A percentile compares a stretch with the other conserved stretches of the same genome.
Conservation (phyloP, 2,113 vertebrate genomes). For the Cisticola juncidis region DNA sequence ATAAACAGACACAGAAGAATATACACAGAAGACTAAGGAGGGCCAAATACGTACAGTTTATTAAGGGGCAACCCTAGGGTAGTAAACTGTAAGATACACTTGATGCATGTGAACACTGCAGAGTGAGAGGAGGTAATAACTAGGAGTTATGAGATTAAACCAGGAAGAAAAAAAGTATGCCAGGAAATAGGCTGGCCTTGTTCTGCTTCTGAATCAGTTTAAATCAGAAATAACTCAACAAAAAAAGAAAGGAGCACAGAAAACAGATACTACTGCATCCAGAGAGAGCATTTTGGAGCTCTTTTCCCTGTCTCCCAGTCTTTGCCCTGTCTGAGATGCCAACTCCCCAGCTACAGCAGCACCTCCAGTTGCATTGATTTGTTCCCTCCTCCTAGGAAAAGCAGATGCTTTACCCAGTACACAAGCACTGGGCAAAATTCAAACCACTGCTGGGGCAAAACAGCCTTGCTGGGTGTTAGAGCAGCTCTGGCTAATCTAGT, state of each 20-base stretch:
- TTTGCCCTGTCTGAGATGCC: not conserved
- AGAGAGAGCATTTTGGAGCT: not conserved
- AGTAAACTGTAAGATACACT: not conserved
- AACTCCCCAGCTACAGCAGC: not conserved
- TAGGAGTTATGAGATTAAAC: not conserved
- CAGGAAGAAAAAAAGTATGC: not conserved
- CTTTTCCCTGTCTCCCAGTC: not conserved
- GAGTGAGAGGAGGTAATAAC: not conserved
- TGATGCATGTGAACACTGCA: not conserved
- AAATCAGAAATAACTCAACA: not conserved
- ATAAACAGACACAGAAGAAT: not conserved
- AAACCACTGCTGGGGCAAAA: not conserved
- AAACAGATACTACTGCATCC: not conserved
- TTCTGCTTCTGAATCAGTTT: not conserved
- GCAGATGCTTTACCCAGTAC: not conserved
- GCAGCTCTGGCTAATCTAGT: not conserved
- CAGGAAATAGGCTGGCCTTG: not conserved
- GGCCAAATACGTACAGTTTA: not conserved
- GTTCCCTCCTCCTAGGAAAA: not conserved
- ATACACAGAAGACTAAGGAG: not conserved
- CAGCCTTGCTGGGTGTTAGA: not conserved
- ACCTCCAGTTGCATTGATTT: not conserved
- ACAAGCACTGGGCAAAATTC: not conserved
- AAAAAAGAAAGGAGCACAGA: not conserved
- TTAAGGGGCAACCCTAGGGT: not conserved